These are phyloP conservation scores for Drosophila tristis DNA, from an alignment of 1,140 invertebrate species.

Conservation along the genomic window DNA sequence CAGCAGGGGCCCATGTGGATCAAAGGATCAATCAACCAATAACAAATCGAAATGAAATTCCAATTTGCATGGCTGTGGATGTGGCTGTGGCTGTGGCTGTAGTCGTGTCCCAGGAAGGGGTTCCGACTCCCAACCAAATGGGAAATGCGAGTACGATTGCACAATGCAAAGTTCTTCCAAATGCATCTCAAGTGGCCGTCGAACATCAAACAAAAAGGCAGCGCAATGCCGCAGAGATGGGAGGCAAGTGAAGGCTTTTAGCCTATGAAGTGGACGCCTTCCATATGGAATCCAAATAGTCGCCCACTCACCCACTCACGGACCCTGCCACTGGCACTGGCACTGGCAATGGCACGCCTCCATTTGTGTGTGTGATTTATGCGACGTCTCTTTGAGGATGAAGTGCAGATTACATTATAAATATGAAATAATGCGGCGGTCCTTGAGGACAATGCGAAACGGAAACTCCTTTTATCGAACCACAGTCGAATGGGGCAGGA, in stretches of 20 bases:
- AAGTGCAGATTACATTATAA: conserved; percentile 81
- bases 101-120: background rate
- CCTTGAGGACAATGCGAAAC: conserved; percentile 71
- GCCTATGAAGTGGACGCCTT: conserved; percentile 60
- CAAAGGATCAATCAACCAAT: conserved; percentile 63
- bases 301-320: conserved; percentile 12
- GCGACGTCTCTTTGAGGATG: conserved; percentile 74
- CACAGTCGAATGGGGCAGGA: background rate
- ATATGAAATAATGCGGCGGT: conserved; percentile 75
- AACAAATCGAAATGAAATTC: conserved; percentile 34
- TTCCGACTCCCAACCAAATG: background rate
- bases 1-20: conserved; percentile 7
- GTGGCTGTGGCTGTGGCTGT: no score
- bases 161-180: conserved; percentile 50
- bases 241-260: conserved; percentile 63
- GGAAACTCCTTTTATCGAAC: conserved; percentile 68
- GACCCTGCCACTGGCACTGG: background rate
- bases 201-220: conserved; percentile 73
- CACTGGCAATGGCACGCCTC: conserved; percentile 4
- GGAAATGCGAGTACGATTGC: background rate
- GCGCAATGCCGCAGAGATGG: conserved; percentile 14
- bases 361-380: conserved; percentile 67
- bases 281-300: conserved; percentile 61
- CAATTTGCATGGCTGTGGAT: conserved; percentile 32
- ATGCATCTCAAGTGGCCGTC: conserved; percentile 75